Evolutionary conservation across 2,797 vertebrate genomes (phyloP).

Genomic region (Silurus aristotelis): DNA sequence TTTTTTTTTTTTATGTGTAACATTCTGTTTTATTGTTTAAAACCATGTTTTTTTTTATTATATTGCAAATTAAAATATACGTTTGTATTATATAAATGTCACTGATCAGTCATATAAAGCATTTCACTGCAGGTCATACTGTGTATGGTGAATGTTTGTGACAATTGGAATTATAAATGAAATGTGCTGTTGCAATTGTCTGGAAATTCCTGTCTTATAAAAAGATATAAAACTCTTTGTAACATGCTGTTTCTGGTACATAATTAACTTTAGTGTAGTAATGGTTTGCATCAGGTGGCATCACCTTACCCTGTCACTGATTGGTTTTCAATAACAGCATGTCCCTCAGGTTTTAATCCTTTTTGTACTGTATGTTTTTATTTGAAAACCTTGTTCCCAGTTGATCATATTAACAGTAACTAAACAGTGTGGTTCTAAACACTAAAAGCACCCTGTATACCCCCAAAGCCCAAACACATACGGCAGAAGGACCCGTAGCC

Average conservation of each 20-base stretch:
- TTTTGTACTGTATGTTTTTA: neutral
- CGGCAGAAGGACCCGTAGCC: neutral
- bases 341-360: neutral
- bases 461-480: neutral
- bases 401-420: neutral
- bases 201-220: neutral
- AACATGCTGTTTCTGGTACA: neutral
- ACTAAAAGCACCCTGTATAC: neutral
- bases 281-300: neutral
- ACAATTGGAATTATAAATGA: too few relatives aligned
- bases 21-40: too few relatives aligned
- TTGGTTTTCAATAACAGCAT: neutral
- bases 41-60: too few relatives aligned
- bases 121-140: too few relatives aligned
- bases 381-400: neutral
- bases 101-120: too few relatives aligned
- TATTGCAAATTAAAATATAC: too few relatives aligned
- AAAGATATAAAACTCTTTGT: neutral
- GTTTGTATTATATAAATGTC: too few relatives aligned
- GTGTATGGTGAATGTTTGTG: too few relatives aligned
- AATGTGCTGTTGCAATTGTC: neutral
- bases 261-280: neutral
- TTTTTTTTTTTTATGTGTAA: too few relatives aligned
- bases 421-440: neutral
- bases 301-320: neutral